These are phyloP conservation scores for Heliocidaris tuberculata DNA, from an alignment of 35 echinoderm and acorn worm species.

Conservation along the genomic window DNA sequence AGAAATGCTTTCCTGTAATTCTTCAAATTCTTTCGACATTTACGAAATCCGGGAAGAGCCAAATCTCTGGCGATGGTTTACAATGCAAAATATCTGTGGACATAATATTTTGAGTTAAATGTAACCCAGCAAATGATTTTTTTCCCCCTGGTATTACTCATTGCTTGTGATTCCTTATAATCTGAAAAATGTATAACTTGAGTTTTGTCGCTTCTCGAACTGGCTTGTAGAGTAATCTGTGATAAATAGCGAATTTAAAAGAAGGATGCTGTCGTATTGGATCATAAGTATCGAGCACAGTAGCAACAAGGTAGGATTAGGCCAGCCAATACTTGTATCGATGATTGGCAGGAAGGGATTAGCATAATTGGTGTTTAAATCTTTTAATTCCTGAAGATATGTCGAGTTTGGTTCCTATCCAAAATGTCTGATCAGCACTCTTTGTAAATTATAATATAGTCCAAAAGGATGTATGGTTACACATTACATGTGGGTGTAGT, in stretches of 20 bases:
- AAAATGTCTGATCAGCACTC: background rate
- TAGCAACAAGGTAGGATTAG: background rate
- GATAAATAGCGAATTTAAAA: background rate
- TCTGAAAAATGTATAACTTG: too few species aligned
- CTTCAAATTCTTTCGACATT: too few species aligned
- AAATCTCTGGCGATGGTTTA: too few species aligned
- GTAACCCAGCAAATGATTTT: too few species aligned
- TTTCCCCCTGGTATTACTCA: too few species aligned
- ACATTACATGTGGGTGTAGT: background rate
- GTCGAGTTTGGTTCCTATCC: background rate
- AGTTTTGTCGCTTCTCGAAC: background rate
- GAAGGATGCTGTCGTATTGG: background rate
- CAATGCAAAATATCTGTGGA: too few species aligned
- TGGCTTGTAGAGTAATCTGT: background rate
- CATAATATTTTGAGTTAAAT: too few species aligned
- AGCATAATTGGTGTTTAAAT: background rate
- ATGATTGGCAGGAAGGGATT: background rate
- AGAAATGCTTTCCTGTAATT: too few species aligned
- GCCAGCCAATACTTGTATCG: background rate
- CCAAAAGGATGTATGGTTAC: background rate
- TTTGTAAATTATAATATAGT: background rate
- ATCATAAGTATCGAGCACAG: background rate
- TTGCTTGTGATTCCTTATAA: too few species aligned
- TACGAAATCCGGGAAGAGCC: too few species aligned
- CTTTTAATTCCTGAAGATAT: conserved; percentile 12